Conservation (phyloP, 2,113 vertebrate species). For the Motacilla tschutschensis region DNA sequence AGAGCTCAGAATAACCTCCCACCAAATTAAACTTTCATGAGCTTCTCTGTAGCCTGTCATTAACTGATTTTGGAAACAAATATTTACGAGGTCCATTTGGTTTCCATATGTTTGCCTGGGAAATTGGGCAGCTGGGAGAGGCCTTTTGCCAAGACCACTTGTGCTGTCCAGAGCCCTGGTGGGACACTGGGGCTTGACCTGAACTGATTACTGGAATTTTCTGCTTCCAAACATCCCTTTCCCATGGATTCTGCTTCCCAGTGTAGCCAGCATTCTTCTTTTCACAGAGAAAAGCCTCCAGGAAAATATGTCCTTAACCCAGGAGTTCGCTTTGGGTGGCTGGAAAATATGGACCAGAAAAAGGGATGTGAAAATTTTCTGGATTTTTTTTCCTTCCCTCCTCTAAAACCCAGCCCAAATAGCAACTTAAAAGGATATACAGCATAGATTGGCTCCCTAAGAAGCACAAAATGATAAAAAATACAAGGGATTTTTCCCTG, state of each 20-base stretch:
- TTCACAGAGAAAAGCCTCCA: not conserved
- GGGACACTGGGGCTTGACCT: not conserved
- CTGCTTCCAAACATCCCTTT: not conserved
- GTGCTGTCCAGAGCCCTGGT: not conserved
- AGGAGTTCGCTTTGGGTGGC: accelerated
- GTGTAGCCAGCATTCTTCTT: not conserved
- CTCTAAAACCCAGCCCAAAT: not conserved
- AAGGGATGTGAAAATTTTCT: not conserved
- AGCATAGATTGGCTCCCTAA: not conserved
- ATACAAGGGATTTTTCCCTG: accelerated
- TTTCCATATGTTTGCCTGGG: not conserved
- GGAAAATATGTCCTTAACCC: not conserved
- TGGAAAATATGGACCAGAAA: not conserved
- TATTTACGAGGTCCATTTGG: not conserved
- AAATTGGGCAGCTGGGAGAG: not conserved
- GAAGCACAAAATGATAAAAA: not conserved
- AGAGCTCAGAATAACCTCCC: not conserved
- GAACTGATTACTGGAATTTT: not conserved
- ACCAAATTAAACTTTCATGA: not conserved
- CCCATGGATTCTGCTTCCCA: not conserved
- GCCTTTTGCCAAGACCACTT: not conserved
- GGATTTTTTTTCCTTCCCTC: not conserved
- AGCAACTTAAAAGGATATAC: not conserved
- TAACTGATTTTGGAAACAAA: not conserved
- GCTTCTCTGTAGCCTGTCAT: not conserved